Conservation (phyloP, 2,888 invertebrate species). For the Harpalus rubripes region DNA sequence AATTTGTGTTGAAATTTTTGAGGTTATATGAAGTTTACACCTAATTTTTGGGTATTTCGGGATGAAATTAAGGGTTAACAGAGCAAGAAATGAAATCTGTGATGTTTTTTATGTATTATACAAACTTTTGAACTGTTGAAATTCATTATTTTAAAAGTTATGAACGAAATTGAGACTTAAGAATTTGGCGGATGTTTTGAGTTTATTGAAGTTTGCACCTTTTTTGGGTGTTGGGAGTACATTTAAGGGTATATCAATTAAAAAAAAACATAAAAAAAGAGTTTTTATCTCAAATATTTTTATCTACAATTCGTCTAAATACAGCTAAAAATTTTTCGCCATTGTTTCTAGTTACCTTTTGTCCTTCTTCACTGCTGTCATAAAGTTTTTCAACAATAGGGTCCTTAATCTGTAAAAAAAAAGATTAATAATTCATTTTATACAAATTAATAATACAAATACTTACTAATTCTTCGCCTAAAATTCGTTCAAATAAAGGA, state of each 20-base stretch:
- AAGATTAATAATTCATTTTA: slow-evolving; percentile 50
- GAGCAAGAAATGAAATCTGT: too few relatives aligned
- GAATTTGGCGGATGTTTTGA: too few relatives aligned
- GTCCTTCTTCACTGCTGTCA: slow-evolving; percentile 97
- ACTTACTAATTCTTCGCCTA: slow-evolving; percentile 87
- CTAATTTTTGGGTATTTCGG: too few relatives aligned
- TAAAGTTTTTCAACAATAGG: slow-evolving; percentile 93
- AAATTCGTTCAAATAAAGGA: slow-evolving; percentile 90
- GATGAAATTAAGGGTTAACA: too few relatives aligned
- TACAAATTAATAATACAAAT: not conserved
- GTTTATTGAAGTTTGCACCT: too few relatives aligned
- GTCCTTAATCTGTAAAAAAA: slow-evolving; percentile 84
- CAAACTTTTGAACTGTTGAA: too few relatives aligned
- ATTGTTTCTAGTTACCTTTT: slow-evolving; percentile 97
- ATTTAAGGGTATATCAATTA: slow-evolving; percentile 18
- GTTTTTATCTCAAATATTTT: slow-evolving; percentile 70
- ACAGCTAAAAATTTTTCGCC: slow-evolving; percentile 96
- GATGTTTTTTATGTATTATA: too few relatives aligned
- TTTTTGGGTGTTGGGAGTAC: too few relatives aligned
- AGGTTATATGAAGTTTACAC: too few relatives aligned
- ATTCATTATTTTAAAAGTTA: too few relatives aligned
- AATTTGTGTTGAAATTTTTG: too few relatives aligned
- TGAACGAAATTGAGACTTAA: too few relatives aligned
- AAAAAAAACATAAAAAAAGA: slow-evolving; percentile 25
- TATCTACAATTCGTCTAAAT: slow-evolving; percentile 85